phyloP scores from a whole-genome alignment of 1,140 invertebrate genomes.

The Adoxophyes honmai region DNA sequence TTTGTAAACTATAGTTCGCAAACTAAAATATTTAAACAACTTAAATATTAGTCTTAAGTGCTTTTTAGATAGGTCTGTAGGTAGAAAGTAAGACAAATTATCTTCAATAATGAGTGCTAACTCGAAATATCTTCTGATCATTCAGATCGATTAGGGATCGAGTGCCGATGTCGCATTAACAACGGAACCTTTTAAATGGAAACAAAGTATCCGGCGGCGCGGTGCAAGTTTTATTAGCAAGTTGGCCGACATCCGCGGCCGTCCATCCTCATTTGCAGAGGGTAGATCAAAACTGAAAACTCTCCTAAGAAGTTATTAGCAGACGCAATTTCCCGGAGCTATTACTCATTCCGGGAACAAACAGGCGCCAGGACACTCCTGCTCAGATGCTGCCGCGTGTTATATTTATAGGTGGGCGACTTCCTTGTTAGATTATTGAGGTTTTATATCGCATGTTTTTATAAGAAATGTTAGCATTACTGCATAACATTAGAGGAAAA shows the following conservation, averaged over 20 bases:
- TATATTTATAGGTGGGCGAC: too few relatives aligned
- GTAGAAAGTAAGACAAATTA: too few relatives aligned
- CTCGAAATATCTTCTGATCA: slow-evolving; percentile 1
- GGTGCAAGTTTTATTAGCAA: slow-evolving; percentile 53
- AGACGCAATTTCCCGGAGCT: slow-evolving; percentile 64
- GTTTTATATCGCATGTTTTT: too few relatives aligned
- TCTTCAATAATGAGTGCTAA: not conserved
- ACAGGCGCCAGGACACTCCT: slow-evolving; percentile 18
- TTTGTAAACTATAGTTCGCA: too few relatives aligned
- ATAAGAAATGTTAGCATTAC: too few relatives aligned
- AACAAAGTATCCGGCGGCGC: slow-evolving; percentile 44
- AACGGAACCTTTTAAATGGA: slow-evolving; percentile 36
- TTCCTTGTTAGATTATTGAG: too few relatives aligned
- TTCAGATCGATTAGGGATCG: not conserved
- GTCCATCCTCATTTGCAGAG: slow-evolving; percentile 52
- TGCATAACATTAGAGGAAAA: too few relatives aligned
- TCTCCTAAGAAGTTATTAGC: slow-evolving; percentile 62
- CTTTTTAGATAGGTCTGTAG: too few relatives aligned
- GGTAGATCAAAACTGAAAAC: slow-evolving; percentile 53
- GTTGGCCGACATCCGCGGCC: slow-evolving; percentile 35
- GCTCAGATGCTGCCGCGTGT: too few relatives aligned
- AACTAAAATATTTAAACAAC: too few relatives aligned
- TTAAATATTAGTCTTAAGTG: too few relatives aligned
- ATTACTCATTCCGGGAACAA: slow-evolving; percentile 64
- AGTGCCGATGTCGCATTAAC: not conserved